Conservation (phyloP, 2,888 invertebrate genomes). For the Aphelenchoides bicaudatus region DNA sequence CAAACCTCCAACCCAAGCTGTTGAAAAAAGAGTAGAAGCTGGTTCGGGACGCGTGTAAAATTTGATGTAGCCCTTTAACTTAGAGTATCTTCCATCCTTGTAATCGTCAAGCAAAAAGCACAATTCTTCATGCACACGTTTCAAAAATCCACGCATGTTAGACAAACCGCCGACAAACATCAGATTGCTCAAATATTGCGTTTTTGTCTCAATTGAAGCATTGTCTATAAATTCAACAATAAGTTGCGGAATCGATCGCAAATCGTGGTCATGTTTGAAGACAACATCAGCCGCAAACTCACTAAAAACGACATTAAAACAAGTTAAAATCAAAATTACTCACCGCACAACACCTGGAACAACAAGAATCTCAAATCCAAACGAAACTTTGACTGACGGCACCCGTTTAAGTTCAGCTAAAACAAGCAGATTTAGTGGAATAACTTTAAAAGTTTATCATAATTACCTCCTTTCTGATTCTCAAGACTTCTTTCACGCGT, state of each 20-base stretch:
- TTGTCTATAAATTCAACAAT: slow-evolving; percentile 77
- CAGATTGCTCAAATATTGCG: slow-evolving; percentile 75
- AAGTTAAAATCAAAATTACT: background rate
- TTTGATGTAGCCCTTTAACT: slow-evolving; percentile 22
- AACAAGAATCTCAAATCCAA: slow-evolving; percentile 31
- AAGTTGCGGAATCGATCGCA: slow-evolving; percentile 77
- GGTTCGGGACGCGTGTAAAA: slow-evolving; percentile 26
- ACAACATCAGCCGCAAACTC: slow-evolving; percentile 80
- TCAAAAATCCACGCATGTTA: slow-evolving; percentile 77
- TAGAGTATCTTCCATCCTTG: slow-evolving; percentile 27
- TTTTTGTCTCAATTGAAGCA: slow-evolving; percentile 79
- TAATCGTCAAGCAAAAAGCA: slow-evolving; percentile 66
- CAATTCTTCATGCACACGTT: slow-evolving; percentile 77
- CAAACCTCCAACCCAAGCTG: slow-evolving; percentile 39
- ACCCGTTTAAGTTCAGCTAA: slow-evolving; percentile 20
- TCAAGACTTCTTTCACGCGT: slow-evolving; percentile 27
- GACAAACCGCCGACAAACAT: slow-evolving; percentile 81
- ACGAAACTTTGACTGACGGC: slow-evolving; percentile 36
- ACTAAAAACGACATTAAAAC: slow-evolving; percentile 61
- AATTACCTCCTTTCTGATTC: slow-evolving; percentile 23
- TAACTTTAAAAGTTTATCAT: background rate
- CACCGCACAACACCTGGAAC: slow-evolving; percentile 35
- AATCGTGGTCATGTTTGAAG: slow-evolving; percentile 77
- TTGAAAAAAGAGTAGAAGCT: slow-evolving; percentile 24
- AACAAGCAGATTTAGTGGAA: background rate